Base-by-base conservation (phyloP, 2,888 invertebrate species). In the Diarsia dahlii region DNA sequence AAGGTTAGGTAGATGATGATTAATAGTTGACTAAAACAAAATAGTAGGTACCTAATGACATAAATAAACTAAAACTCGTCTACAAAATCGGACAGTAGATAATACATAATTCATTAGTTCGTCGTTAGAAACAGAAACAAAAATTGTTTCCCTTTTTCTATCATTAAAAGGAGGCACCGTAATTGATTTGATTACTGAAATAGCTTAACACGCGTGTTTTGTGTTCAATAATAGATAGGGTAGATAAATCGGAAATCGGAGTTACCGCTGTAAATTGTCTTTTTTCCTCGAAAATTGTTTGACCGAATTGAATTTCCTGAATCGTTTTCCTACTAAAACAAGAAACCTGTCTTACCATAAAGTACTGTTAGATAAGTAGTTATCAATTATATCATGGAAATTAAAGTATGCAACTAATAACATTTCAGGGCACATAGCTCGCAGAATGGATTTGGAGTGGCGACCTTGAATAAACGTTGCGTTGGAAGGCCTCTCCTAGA, bases 101-200 rank as follows among this genome's bases (percentile, higher is more conserved):
- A n/a, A 34, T 62, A 70, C 46, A 70, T 81, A 81, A 75, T 50
- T 66, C 45, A 80, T 62, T 9, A 64, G 28, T 20, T 48, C 0
- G 34, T 65, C 60, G 39, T n/a, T 60, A 50, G n/a, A 62, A 81
- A 34, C 9, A 2, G 6, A 52, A n/a, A n/a, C 23, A 23, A n/a
- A 80, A 52, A 23, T 60, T n/a, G 20, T 23, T 20, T 15, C 1
- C 1, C 54, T 74, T 68, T 69, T 60, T 60, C 13, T 10, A 46
- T 34, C 20, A 62, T n/a, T 39, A 8, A n/a, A 75, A 46, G 23
- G 56, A n/a, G 23, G 18, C 28, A 12, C 50, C 34, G 23, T 81
- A 80, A 75, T 80, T 75, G 80, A 70, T 74, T 80, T 69, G 68
- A 80, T 74, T 65, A 68, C 48, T 28, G 39, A 65, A 79, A 69